Evolutionary conservation across 2,888 invertebrate genomes (phyloP).

Genomic region (Leptinotarsa haldemani): DNA sequence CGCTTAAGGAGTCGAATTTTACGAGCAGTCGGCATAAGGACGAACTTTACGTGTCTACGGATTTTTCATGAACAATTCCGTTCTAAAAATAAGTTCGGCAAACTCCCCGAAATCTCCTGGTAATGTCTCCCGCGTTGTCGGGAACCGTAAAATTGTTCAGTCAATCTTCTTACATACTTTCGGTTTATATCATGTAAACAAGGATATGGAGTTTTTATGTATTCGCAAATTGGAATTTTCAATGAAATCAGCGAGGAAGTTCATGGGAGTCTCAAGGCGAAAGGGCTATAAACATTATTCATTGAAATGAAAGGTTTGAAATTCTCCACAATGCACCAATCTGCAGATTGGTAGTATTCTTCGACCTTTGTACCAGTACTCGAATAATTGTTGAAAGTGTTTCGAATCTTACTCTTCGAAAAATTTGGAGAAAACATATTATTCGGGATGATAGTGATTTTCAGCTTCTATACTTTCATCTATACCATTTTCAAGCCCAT

Average conservation of each 20-base stretch:
- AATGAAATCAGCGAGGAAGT: constrained; percentile 7
- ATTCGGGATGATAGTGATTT: too few relatives aligned
- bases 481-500: too few relatives aligned
- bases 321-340: neutral
- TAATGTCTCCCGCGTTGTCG: constrained; percentile 22
- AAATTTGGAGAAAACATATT: too few relatives aligned
- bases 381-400: too few relatives aligned
- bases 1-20: constrained; percentile 33
- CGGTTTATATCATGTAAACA: constrained; percentile 18
- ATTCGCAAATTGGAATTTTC: constrained; percentile 1
- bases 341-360: too few relatives aligned
- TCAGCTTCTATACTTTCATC: too few relatives aligned
- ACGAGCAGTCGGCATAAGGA: constrained; percentile 34
- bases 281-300: neutral
- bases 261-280: neutral
- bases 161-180: constrained; percentile 30
- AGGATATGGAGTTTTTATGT: constrained; percentile 15
- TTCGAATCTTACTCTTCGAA: too few relatives aligned
- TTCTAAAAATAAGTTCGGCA: constrained; percentile 36
- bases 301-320: neutral
- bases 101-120: constrained; percentile 27
- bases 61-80: constrained; percentile 38
- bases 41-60: constrained; percentile 33
- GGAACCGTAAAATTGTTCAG: constrained; percentile 37
- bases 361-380: too few relatives aligned